Conservation (phyloP, 1,140 invertebrate genomes). For the Venustaconcha ellipsiformis region DNA sequence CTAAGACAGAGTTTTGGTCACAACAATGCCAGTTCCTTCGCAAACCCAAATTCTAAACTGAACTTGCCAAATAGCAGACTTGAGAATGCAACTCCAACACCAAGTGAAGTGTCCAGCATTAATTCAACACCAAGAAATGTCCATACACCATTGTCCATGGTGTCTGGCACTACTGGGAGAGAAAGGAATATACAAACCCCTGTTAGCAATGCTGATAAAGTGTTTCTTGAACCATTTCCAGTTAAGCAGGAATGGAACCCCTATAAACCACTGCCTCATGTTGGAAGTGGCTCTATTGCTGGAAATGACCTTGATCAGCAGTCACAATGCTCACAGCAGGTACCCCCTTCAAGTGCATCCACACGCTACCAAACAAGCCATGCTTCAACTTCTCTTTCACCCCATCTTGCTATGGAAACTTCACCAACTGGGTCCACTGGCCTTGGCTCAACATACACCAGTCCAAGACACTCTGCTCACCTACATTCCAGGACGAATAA, state of each 20-base stretch:
- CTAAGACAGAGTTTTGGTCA: slow-evolving; percentile 22
- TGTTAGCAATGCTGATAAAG: slow-evolving; percentile 43
- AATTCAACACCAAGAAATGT: slow-evolving; percentile 41
- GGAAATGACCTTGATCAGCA: slow-evolving; percentile 36
- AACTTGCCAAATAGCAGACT: slow-evolving; percentile 47
- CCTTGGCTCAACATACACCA: slow-evolving; percentile 45
- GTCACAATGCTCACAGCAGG: slow-evolving; percentile 33
- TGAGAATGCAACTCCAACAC: slow-evolving; percentile 63
- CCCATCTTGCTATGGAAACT: slow-evolving; percentile 55
- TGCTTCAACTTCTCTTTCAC: slow-evolving; percentile 57
- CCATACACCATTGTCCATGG: slow-evolving; percentile 46
- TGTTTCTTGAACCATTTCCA: slow-evolving; percentile 56
- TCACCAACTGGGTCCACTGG: slow-evolving; percentile 52
- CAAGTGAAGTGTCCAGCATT: slow-evolving; percentile 65
- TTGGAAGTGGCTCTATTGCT: slow-evolving; percentile 31
- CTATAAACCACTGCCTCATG: slow-evolving; percentile 47
- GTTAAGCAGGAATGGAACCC: slow-evolving; percentile 55
- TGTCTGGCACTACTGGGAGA: slow-evolving; percentile 28
- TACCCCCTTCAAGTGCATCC: slow-evolving; percentile 31
- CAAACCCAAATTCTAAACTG: slow-evolving; percentile 15
- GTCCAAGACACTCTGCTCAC: slow-evolving; percentile 63
- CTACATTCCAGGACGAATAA: slow-evolving; percentile 39
- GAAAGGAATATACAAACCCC: slow-evolving; percentile 36
- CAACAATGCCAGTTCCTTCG: slow-evolving; percentile 24
- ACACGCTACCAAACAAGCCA: slow-evolving; percentile 35